Evolutionary conservation across 2,797 vertebrate genomes (phyloP).

Genomic region (Rallus crepitans): DNA sequence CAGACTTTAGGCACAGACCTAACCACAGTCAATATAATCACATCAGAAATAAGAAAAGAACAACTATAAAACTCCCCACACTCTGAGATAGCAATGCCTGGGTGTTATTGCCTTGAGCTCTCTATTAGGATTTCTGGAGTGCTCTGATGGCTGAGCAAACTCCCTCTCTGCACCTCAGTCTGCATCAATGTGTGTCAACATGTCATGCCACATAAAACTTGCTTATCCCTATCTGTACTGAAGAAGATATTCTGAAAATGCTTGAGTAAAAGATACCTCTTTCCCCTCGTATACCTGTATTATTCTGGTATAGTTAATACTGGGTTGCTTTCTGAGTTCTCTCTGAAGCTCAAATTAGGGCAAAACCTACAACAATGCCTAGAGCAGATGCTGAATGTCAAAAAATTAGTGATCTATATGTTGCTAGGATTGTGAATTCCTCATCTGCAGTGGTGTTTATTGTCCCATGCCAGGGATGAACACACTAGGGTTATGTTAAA

Average conservation of each 20-base stretch:
- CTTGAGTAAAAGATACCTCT: neutral
- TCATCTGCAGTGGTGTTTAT: neutral
- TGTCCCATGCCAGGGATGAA: neutral
- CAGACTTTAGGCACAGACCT: neutral
- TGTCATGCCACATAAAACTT: neutral
- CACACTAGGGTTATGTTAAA: fast-evolving
- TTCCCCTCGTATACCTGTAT: neutral
- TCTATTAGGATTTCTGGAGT: neutral
- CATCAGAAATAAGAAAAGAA: neutral
- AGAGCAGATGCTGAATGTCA: neutral
- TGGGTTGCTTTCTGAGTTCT: neutral
- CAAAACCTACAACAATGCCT: neutral
- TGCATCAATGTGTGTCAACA: neutral
- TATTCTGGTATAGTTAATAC: neutral
- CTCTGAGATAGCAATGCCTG: neutral
- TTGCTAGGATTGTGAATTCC: neutral
- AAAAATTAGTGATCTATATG: neutral
- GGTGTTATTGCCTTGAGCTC: neutral
- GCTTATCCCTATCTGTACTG: neutral
- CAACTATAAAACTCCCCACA: neutral
- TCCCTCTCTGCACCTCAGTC: neutral
- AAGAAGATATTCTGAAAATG: neutral
- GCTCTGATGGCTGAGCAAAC: neutral
- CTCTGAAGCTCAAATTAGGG: neutral
- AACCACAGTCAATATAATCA: neutral